Evolutionary conservation across 1,140 invertebrate species (phyloP), one percentile per base, ranked within the genome.

Genomic region (Nomia melanderi): DNA sequence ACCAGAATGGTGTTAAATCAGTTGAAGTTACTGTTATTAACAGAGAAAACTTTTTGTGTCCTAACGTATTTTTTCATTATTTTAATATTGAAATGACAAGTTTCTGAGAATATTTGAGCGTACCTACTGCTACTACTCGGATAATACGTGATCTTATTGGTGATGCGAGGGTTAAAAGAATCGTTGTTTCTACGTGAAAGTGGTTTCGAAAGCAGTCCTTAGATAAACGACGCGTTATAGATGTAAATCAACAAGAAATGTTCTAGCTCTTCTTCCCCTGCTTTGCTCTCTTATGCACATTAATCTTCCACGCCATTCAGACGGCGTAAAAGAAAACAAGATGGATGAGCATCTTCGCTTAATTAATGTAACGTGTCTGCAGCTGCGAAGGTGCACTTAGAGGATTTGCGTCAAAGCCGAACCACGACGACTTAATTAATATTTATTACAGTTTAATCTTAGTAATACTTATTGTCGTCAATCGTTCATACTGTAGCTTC

Each of bases 311-410:
- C 82, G 76, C 82, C 70, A 79, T 78, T 71, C 83, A 71, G 83
- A 79, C 79, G 64, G 65, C 72, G 81, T 77, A 79, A 87, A 84
- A 89, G 87, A 88, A 89, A 86, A 88, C 88, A 89, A 89, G 88
- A 89, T 89, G 87, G 86, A 89, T 87, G 87, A 86, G 80, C 83
- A 75, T 81, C 83, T 79, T 73, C 65, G 76, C 83, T 88, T 89
- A 89, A 88, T 89, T 88, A 88, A 89, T 88, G 88, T 85, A 73
- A 86, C 77, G 70, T 86, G 78, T 77, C 62, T 65, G 53, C 50
- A 31, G 82, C 70, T 65, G 59, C 66, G 50, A 79, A 56, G 77
- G 57, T 83, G 77, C 73, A 73, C 17, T 2, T 70, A 62, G 79
- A 83, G 69, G 33, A 70, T 7, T 56, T 23, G 47, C 41, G 54